Conservation (phyloP, 1,140 invertebrate species). For the Aleiodes sp. region DNA sequence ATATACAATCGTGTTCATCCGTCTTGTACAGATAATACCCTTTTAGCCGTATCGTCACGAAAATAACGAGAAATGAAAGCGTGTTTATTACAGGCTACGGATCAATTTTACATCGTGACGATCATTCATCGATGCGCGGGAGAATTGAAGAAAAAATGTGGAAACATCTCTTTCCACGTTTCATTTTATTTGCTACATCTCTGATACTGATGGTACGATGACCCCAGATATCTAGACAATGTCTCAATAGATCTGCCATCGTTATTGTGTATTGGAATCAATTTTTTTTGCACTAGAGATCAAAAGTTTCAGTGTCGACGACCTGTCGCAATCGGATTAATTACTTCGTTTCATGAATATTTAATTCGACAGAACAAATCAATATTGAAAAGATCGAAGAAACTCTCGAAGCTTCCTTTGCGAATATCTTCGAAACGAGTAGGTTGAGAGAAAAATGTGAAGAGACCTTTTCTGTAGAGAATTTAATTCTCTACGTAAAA, state of each 20-base stretch:
- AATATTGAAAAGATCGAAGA: too few relatives aligned
- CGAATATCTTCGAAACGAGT: too few relatives aligned
- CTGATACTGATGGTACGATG: neutral
- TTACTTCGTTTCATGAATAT: neutral
- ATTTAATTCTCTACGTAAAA: too few relatives aligned
- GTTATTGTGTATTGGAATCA: neutral
- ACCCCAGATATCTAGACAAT: neutral
- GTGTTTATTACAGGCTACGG: neutral
- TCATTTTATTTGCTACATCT: neutral
- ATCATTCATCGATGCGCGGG: neutral
- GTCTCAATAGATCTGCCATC: neutral
- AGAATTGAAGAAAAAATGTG: neutral
- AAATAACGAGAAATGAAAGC: neutral
- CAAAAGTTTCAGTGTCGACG: neutral
- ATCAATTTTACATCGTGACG: constrained; percentile 19
- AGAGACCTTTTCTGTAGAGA: too few relatives aligned
- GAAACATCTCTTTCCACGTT: neutral
- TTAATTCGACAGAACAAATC: too few relatives aligned
- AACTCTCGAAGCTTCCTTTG: too few relatives aligned
- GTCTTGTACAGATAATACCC: neutral
- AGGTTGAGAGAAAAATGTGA: too few relatives aligned
- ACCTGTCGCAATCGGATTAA: neutral
- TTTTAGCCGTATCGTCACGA: neutral
- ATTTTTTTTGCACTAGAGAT: neutral
- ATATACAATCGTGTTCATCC: constrained; percentile 2